phyloP scores from a whole-genome alignment of 2,113 vertebrate genomes.

The Telmatochromis sp. region DNA sequence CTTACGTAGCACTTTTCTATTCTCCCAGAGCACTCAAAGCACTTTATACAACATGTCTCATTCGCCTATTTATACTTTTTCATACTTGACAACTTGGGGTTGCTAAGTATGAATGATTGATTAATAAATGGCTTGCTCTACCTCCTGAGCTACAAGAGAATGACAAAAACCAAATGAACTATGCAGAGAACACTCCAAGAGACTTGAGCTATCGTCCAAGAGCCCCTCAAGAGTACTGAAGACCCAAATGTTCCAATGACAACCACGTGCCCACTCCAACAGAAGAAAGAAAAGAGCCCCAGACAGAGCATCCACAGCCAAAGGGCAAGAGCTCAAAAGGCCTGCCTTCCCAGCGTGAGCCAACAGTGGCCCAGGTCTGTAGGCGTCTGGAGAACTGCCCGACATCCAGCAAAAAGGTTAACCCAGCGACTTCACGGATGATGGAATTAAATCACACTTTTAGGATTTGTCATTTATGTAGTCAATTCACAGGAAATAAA shows the following conservation, averaged over 20 bases:
- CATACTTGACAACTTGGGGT: not conserved
- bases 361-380: not conserved
- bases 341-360: not conserved
- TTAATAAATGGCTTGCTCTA: not conserved
- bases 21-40: not conserved
- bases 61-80: not conserved
- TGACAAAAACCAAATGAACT: not conserved
- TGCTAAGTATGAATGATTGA: not conserved
- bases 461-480: not conserved
- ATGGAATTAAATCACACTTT: not conserved
- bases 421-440: rapidly evolving
- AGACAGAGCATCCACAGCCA: not conserved
- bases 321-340: not conserved
- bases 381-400: not conserved
- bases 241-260: not conserved
- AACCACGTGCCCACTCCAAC: rapidly evolving
- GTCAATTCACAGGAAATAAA: not conserved
- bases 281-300: not conserved
- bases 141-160: not conserved
- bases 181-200: not conserved
- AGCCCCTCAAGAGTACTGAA: not conserved
- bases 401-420: not conserved
- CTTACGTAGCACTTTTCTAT: not conserved
- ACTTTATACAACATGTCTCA: not conserved
- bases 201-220: not conserved